Base-by-base conservation (phyloP, 2,888 invertebrate species). In the Ryuthela nishihirai region DNA sequence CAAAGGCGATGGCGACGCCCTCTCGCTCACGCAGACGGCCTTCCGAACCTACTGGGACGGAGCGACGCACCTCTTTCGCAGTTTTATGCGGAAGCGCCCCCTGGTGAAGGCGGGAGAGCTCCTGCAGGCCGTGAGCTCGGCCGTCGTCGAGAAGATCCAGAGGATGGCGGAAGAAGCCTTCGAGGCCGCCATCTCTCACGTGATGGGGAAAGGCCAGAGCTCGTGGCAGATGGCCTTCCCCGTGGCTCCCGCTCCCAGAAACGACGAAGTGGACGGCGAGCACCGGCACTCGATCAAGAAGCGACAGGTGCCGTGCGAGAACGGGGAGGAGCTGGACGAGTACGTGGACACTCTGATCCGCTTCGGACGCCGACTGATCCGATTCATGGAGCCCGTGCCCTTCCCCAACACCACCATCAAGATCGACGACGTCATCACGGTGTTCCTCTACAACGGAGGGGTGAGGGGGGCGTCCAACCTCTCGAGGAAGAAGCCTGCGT, bases 271-370 rank as follows among this genome's bases (percentile, higher is more conserved):
- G 0, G 56, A 50, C 10, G 17, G n/a, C 35, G 35, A 18, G 17
- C 12, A 35, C 17, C 29, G 12, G 7, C 29, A 29, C 12, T 29
- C 29, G 9, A 29, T 29, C 7, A 7, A 29, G n/a, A 63, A 63
- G 23, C 24, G 68, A 24, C 68, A 68, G 48, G 66, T 67, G 15
- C 68, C 68, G 0, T 68, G 68, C 42, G 62, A 68, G 41, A 62
- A 64, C 17, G 68, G 68, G 3, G 64, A 65, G 39, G 67, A 65
- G 9, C 26, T 68, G 12, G 67, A 68, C 26, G 67, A 67, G 35
- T 68, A 68, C 53, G 68, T 68, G 3, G 67, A 67, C 47, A 64
- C 64, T 17, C 58, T 68, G n/a, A 60, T 68, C 23, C 26, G 67
- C 17, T 68, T 68, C 35, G 64, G 62, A 21, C 43, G 58, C n/a